These are phyloP conservation scores for Pristiophorus japonicus DNA, from an alignment of 2,113 vertebrate genomes.

Conservation along the genomic window DNA sequence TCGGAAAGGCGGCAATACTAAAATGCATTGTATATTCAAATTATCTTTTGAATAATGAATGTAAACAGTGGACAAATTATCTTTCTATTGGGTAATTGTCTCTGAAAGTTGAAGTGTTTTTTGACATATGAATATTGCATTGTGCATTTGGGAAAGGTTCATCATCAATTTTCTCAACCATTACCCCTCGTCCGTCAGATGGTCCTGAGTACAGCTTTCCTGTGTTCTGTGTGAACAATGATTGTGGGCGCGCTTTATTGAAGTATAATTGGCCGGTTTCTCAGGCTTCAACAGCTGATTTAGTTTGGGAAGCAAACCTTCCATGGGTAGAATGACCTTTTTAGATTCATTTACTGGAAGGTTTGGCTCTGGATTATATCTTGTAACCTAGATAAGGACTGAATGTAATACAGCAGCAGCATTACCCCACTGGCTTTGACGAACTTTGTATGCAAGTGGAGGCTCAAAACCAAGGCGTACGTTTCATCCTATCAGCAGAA, in stretches of 20 bases:
- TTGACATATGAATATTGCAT: neutral
- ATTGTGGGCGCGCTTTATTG: neutral
- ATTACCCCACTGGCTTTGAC: too few relatives aligned
- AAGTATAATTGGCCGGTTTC: neutral
- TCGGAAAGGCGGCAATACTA: neutral
- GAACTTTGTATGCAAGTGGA: too few relatives aligned
- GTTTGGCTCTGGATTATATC: neutral
- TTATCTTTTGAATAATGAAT: neutral
- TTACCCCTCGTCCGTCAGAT: neutral
- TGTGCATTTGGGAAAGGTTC: neutral
- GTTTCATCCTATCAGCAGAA: too few relatives aligned
- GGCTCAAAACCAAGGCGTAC: too few relatives aligned
- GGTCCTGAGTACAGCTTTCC: neutral
- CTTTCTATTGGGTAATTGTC: neutral
- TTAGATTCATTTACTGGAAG: neutral
- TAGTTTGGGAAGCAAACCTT: neutral
- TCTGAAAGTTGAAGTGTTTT: neutral
- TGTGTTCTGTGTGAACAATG: neutral
- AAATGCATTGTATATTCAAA: neutral
- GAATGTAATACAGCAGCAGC: neutral
- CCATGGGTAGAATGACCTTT: neutral
- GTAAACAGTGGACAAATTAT: neutral
- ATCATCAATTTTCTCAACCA: neutral
- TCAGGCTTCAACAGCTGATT: neutral
- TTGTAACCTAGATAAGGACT: neutral